Conservation (phyloP, 2,113 vertebrate species). For the Ellobius talpinus region DNA sequence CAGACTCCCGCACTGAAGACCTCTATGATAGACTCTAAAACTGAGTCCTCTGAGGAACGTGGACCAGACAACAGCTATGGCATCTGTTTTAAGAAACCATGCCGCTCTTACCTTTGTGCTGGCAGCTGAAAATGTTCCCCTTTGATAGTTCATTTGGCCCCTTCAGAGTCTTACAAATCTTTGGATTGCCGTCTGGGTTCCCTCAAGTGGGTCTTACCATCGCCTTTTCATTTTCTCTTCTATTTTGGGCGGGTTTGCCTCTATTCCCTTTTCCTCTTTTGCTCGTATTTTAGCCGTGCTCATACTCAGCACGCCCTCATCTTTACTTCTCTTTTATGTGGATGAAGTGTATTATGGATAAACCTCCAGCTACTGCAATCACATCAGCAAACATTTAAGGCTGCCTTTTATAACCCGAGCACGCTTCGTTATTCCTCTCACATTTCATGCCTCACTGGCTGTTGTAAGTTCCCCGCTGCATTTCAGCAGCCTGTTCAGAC, state of each 20-base stretch:
- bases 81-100: constrained; percentile 74
- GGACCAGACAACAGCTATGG: constrained; percentile 74
- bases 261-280: constrained; percentile 69
- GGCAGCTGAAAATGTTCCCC: constrained; percentile 83
- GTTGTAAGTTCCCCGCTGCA: constrained; percentile 40
- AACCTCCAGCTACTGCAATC: constrained; percentile 70
- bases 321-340: constrained; percentile 68
- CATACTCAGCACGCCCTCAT: constrained; percentile 50
- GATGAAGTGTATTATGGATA: constrained; percentile 62
- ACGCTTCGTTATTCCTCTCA: constrained; percentile 40
- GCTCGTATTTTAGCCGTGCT: constrained; percentile 70
- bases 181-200: constrained; percentile 78
- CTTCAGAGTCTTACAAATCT: constrained; percentile 80
- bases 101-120: constrained; percentile 69
- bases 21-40: neutral
- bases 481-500: constrained; percentile 62
- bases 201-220: constrained; percentile 71
- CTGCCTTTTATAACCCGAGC: constrained; percentile 29
- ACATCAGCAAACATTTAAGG: constrained; percentile 68
- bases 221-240: constrained; percentile 70
- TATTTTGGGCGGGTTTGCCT: constrained; percentile 37
- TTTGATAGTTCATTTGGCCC: constrained; percentile 82
- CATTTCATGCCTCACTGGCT: constrained; percentile 74
- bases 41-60: neutral
- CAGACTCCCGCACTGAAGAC: neutral